phyloP scores from a whole-genome alignment of 2,797 vertebrate species.

The Muraenolepis orangiensis region DNA sequence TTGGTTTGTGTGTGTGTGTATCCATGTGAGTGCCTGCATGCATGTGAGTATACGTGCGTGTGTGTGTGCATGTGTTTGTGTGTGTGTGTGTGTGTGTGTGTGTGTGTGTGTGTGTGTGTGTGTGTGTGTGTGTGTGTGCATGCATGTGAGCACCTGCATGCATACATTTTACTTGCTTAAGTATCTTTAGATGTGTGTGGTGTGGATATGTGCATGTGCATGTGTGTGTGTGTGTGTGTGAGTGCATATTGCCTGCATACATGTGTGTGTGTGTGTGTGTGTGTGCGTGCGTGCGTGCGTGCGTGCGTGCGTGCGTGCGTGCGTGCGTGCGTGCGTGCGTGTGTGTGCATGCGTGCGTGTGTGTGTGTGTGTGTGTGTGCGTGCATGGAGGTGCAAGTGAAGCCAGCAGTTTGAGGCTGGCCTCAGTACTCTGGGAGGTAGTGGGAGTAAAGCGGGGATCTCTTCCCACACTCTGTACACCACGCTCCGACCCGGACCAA shows the following conservation, averaged over 20 bases:
- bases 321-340: not conserved
- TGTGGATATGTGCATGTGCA: not conserved
- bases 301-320: conserved; percentile 13
- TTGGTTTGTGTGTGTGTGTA: not conserved
- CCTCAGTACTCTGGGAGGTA: conserved; percentile 40
- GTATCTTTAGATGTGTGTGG: conserved; percentile 2
- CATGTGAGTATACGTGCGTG: conserved; percentile 8
- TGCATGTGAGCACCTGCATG: conserved; percentile 15
- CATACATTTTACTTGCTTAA: conserved; percentile 10
- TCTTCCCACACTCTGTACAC: conserved; percentile 55
- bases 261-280: not conserved
- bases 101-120: not conserved
- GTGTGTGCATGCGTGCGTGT: conserved; percentile 7
- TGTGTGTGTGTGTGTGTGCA: not conserved
- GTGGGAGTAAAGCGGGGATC: conserved; percentile 57
- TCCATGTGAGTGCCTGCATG: conserved; percentile 9
- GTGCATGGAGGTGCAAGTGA: conserved; percentile 9
- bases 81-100: conserved; percentile 5
- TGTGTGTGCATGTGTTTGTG: conserved; percentile 13
- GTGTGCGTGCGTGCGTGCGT: conserved; percentile 15
- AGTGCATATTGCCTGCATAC: not conserved
- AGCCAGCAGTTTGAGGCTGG: conserved; percentile 9
- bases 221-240: conserved; percentile 5
- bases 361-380: conserved; percentile 14
- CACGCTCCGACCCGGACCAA: conserved; percentile 51